Base-by-base conservation (phyloP, 2,797 vertebrate species). In the Muraenolepis orangiensis region DNA sequence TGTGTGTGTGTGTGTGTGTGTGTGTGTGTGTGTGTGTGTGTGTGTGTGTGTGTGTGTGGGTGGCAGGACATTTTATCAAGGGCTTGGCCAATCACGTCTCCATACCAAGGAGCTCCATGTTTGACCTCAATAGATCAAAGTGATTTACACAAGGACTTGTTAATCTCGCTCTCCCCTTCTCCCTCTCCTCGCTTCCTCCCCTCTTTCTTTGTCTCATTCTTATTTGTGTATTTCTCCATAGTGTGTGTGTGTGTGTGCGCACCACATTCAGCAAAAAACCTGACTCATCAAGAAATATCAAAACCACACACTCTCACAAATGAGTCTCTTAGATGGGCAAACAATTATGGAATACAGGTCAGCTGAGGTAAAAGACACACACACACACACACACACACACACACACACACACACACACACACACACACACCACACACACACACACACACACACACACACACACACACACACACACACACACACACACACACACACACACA, bases 71-170 rank as follows among this genome's bases (percentile, higher is more conserved):
- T 20, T 73, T 74, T 74, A 81, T 84, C 80, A 87, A 81, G 69
- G 83, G 77, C 88, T 78, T 84, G 84, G 83, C 83, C 88, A 87
- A 89, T 91, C 83, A 76, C 79, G 71, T 83, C 80, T 70, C 76
- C 82, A 89, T 86, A 87, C 78, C 81, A 77, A 84, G 82, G 80
- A 86, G 81, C 88, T 88, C 78, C 79, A 81, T 75, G 79, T 87
- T 68, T 93, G 90, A 92, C 91, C 91, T 91, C 87, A 92, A 92
- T 92, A 92, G 88, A 93, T 93, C 91, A 92, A 91, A 93, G 88
- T 83, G 76, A 90, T 89, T 91, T 91, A 77, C 76, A 70, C 78
- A 87, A 83, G 87, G 84, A 82, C 20, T 40, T 10, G 40, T 16
- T 26, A 18, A 34, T 4, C 18, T 8, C 78, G 40, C 68, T 57